Conservation (phyloP, 2,888 invertebrate species). For the Petrolisthes manimaculis region DNA sequence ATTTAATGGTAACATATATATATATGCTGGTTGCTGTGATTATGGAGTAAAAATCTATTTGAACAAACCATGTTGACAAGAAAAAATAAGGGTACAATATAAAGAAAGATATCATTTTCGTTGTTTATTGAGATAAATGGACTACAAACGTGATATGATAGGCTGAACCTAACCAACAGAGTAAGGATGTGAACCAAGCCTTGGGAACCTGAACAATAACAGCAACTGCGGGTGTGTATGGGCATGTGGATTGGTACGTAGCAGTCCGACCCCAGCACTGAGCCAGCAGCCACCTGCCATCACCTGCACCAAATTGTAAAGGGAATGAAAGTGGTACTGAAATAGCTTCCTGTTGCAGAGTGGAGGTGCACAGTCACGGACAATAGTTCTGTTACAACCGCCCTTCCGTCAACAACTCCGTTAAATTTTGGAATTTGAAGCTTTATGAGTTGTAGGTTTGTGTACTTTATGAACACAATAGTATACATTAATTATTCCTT, state of each 20-base stretch:
- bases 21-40: no score
- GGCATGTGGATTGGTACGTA: slow-evolving; percentile 53
- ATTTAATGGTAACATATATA: no score
- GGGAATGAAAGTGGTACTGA: slow-evolving; percentile 57
- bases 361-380: neutral
- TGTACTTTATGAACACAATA: slow-evolving; percentile 17
- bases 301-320: slow-evolving; percentile 47
- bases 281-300: slow-evolving; percentile 55
- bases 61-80: neutral
- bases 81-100: slow-evolving; percentile 12
- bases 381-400: no score
- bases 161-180: slow-evolving; percentile 65
- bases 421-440: no score
- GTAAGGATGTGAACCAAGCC: slow-evolving; percentile 64
- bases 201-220: slow-evolving; percentile 63
- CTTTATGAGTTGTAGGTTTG: neutral
- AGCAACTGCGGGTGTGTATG: slow-evolving; percentile 62
- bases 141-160: slow-evolving; percentile 65
- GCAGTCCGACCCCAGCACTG: slow-evolving; percentile 58
- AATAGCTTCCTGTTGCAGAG: slow-evolving; percentile 51
- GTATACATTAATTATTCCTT: no score
- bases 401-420: no score
- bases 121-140: slow-evolving; percentile 65
- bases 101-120: slow-evolving; percentile 43
- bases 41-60: neutral